A percentile compares a stretch with the other conserved stretches of the same genome.
phyloP scores from a whole-genome alignment of 1,140 invertebrate species.

The Kradibia gibbosae region DNA sequence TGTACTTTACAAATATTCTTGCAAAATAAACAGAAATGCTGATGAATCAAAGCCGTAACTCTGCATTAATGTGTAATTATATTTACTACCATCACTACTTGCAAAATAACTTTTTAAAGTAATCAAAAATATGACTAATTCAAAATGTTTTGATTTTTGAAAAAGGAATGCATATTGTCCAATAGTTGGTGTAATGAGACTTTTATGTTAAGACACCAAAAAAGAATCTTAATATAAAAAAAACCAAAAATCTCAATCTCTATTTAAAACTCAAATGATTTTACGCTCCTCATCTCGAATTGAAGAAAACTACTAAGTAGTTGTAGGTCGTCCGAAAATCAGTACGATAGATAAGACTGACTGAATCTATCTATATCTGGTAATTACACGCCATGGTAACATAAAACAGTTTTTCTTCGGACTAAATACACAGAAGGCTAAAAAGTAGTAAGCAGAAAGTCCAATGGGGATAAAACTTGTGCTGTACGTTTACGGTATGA shows the following conservation, averaged over 20 bases:
- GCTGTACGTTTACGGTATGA: not conserved
- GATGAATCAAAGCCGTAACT: too few species aligned
- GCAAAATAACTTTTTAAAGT: too few species aligned
- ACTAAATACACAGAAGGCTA: conserved; percentile 10
- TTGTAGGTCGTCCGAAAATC: not conserved
- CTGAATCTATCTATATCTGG: conserved; percentile 4
- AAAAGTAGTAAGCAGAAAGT: conserved; percentile 17
- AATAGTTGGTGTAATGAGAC: too few species aligned
- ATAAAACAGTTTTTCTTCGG: not conserved
- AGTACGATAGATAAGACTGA: not conserved
- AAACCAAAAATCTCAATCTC: conserved; percentile 4
- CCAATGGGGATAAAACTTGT: not conserved
- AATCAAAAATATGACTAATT: too few species aligned
- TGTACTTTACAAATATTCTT: too few species aligned
- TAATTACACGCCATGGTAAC: conserved; percentile 1
- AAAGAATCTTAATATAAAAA: too few species aligned
- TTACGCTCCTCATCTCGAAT: not conserved
- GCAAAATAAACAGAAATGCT: too few species aligned
- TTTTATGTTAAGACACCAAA: too few species aligned
- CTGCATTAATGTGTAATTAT: too few species aligned
- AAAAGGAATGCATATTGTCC: too few species aligned
- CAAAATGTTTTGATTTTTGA: too few species aligned
- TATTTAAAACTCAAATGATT: not conserved
- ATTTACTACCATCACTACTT: too few species aligned
- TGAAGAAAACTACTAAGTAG: not conserved